Evolutionary conservation across 2,113 vertebrate genomes (phyloP).

Genomic region (Hemicordylus capensis): DNA sequence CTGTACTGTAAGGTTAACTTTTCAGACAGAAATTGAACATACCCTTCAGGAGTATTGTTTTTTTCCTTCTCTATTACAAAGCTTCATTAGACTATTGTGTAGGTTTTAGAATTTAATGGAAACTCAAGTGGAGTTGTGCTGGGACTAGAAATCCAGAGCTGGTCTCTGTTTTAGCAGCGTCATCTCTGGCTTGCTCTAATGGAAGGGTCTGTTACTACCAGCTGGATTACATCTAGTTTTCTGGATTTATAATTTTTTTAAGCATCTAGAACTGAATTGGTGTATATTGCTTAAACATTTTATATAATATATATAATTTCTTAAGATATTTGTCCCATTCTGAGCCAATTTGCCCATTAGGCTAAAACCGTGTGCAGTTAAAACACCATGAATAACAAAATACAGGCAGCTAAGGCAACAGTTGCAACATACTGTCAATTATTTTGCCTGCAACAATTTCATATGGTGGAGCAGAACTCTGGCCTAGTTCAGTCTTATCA

Average conservation of each 20-base stretch:
- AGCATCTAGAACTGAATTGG: background rate
- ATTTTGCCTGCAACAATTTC: slow-evolving; percentile 10
- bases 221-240: background rate
- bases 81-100: slow-evolving; percentile 14
- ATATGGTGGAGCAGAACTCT: background rate
- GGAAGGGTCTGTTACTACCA: background rate
- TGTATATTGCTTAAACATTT: background rate
- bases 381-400: slow-evolving; percentile 20
- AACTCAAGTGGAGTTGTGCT: slow-evolving; percentile 15
- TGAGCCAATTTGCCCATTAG: slow-evolving; percentile 29
- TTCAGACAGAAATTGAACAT: background rate
- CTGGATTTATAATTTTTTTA: background rate
- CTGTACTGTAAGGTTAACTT: background rate
- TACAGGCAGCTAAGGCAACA: slow-evolving; percentile 43
- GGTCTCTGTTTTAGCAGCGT: slow-evolving; percentile 5
- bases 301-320: background rate
- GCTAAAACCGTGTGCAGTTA: background rate
- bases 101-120: slow-evolving; percentile 3
- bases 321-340: background rate
- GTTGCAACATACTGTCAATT: slow-evolving; percentile 33
- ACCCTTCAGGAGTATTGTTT: background rate
- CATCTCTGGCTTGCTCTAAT: background rate
- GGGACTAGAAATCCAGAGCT: slow-evolving; percentile 29
- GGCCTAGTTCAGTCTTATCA: background rate
- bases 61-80: background rate